Evolutionary conservation across 37 sponge, comb jelly and placozoan genomes (phyloP).

Genomic region (Axinella damicornis): DNA sequence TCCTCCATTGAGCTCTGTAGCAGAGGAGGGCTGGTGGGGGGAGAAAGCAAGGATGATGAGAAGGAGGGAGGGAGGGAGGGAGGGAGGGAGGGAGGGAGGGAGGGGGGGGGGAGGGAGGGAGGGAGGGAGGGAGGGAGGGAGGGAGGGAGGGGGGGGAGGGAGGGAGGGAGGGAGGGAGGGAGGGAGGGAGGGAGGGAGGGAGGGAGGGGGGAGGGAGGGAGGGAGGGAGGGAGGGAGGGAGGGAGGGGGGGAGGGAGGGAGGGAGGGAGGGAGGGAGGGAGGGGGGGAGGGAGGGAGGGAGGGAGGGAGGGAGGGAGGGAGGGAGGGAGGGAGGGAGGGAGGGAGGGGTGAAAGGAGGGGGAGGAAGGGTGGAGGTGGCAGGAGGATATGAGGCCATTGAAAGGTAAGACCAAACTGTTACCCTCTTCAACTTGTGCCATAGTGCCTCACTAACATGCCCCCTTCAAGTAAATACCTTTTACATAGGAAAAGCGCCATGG

Average conservation of each 20-base stretch:
- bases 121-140: background rate
- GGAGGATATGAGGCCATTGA: too few species aligned
- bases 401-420: too few species aligned
- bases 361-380: too few species aligned
- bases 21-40: too few species aligned
- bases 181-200: too few species aligned
- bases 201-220: background rate
- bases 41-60: too few species aligned
- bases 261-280: background rate
- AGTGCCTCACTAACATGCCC: too few species aligned
- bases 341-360: too few species aligned
- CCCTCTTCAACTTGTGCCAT: too few species aligned
- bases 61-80: background rate
- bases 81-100: background rate
- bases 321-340: background rate
- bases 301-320: background rate
- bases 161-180: background rate
- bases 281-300: background rate
- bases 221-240: background rate
- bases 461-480: too few species aligned
- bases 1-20: too few species aligned
- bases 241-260: background rate
- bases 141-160: background rate
- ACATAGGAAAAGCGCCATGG: too few species aligned
- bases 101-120: background rate